Conservation (phyloP, 35 echinoderm and acorn worm species). For the Holothuria glaberrima region DNA sequence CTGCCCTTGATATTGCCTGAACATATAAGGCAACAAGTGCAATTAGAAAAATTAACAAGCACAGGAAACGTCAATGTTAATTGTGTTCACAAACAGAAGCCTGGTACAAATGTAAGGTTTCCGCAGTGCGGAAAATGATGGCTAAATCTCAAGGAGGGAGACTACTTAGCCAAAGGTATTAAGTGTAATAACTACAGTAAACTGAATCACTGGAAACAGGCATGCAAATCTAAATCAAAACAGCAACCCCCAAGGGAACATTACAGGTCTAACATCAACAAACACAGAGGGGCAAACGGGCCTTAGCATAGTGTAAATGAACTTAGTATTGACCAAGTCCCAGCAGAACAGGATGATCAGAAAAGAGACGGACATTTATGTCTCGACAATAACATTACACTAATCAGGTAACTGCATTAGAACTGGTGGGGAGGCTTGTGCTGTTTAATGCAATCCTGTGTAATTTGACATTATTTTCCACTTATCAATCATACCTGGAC, state of each 20-base stretch:
- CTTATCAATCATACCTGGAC: no score
- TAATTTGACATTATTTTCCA: no score
- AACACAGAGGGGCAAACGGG: not conserved
- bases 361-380: not conserved
- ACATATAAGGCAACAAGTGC: conserved; percentile 49
- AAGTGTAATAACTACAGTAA: conserved; percentile 39
- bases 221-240: conserved; percentile 31
- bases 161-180: conserved; percentile 45
- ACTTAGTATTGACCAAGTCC: no score
- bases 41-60: conserved; percentile 39
- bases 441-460: no score
- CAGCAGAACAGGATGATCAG: not conserved
- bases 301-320: not conserved
- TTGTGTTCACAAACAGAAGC: not conserved
- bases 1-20: conserved; percentile 44
- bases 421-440: no score
- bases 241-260: not conserved
- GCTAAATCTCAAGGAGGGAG: conserved; percentile 18
- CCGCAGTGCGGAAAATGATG: conserved; percentile 39
- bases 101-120: not conserved
- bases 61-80: not conserved
- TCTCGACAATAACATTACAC: no score
- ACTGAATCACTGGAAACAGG: conserved; percentile 59
- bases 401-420: no score
- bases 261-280: not conserved